These are phyloP conservation scores for Drosophila sechellia DNA, from an alignment of 1,140 invertebrate species.

Conservation along the genomic window DNA sequence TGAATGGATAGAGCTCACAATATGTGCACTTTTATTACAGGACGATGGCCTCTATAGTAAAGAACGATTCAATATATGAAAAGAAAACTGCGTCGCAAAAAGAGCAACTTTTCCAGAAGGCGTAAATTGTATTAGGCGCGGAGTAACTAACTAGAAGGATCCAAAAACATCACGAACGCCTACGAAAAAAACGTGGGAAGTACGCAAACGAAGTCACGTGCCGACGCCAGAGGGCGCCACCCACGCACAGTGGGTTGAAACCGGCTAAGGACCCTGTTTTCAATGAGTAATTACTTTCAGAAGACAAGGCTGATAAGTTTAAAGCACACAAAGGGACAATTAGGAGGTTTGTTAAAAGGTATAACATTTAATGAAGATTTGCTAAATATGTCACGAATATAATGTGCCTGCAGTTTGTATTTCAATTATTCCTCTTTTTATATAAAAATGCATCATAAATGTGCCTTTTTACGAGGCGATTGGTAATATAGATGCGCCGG, in stretches of 20 bases:
- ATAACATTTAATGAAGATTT: too few relatives aligned
- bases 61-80: constrained; percentile 15
- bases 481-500: constrained; percentile 24
- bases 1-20: constrained; percentile 16
- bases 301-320: background rate
- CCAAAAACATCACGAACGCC: constrained; percentile 27
- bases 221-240: constrained; percentile 51
- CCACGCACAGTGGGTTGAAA: constrained; percentile 23
- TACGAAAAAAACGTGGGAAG: constrained; percentile 22
- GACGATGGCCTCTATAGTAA: constrained; percentile 14
- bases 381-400: too few relatives aligned
- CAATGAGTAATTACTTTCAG: constrained; percentile 29
- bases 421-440: background rate
- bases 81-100: constrained; percentile 38
- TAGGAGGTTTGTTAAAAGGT: background rate
- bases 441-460: constrained; percentile 35
- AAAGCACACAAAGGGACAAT: background rate
- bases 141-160: constrained; percentile 14
- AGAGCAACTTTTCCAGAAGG: constrained; percentile 27
- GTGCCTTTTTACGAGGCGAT: constrained; percentile 45
- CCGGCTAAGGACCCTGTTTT: constrained; percentile 38
- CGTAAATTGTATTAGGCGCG: constrained; percentile 47
- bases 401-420: background rate
- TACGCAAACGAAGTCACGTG: constrained; percentile 70
- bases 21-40: constrained; percentile 20